Evolutionary conservation across 2,888 invertebrate genomes (phyloP).

Genomic region (Lasioglossum pauxillum): DNA sequence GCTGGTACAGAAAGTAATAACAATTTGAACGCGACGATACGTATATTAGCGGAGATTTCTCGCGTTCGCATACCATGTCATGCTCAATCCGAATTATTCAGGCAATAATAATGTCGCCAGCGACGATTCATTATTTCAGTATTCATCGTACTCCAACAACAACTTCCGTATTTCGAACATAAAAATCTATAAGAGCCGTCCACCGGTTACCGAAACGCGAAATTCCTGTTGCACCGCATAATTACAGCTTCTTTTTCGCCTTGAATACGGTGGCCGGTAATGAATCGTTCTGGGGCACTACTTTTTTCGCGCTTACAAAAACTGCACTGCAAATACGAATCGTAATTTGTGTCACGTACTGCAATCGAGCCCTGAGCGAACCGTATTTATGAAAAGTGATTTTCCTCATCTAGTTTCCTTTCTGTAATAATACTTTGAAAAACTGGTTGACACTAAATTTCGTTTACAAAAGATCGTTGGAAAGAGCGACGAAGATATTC

Average conservation of each 20-base stretch:
- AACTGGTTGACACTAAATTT: no score
- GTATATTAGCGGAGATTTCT: neutral
- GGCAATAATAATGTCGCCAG: neutral
- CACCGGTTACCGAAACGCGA: neutral
- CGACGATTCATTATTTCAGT: neutral
- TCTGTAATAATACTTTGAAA: neutral
- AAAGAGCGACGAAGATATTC: neutral
- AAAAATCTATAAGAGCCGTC: neutral
- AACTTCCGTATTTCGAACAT: neutral
- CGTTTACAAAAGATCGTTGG: neutral
- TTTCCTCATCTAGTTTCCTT: neutral
- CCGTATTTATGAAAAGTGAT: neutral
- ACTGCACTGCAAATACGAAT: neutral
- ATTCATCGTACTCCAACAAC: neutral
- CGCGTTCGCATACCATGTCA: neutral
- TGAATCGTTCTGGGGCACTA: neutral
- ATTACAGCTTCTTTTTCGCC: neutral
- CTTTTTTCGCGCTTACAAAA: neutral
- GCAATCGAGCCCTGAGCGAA: neutral
- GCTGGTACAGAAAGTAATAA: neutral
- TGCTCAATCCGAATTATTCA: neutral
- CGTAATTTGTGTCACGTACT: neutral
- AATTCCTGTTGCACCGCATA: neutral
- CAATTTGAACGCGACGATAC: neutral
- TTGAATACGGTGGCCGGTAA: neutral